Percentiles rank a stretch among this genome's conserved stretches.
Conservation (phyloP, 2,797 vertebrate species). For the Perodicticus potto region DNA sequence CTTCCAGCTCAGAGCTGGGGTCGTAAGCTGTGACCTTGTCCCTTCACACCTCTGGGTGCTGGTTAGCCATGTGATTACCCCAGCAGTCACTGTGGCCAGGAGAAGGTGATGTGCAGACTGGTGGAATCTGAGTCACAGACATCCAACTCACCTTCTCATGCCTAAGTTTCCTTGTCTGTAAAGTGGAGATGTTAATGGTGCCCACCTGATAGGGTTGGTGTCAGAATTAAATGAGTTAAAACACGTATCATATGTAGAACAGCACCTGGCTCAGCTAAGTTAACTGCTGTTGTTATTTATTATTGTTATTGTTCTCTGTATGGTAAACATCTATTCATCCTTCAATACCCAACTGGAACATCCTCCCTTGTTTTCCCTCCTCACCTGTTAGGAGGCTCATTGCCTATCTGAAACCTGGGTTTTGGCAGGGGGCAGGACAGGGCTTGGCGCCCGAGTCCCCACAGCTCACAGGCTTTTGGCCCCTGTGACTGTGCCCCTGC, state of each 20-base stretch:
- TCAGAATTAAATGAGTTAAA: background rate
- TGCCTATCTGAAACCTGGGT: background rate
- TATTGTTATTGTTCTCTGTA: background rate
- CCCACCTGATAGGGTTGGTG: background rate
- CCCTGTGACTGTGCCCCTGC: background rate
- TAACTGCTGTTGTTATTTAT: background rate
- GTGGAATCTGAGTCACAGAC: background rate
- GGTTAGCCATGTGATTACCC: background rate
- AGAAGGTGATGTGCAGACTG: background rate
- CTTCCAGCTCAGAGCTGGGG: background rate
- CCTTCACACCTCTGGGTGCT: too few species aligned
- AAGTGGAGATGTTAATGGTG: background rate
- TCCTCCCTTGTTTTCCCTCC: background rate
- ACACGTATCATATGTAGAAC: accelerated
- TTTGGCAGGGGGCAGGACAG: background rate
- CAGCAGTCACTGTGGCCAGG: background rate
- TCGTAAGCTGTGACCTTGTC: background rate
- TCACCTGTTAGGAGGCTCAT: background rate
- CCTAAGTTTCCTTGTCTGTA: background rate
- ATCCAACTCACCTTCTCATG: background rate
- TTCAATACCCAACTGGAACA: background rate
- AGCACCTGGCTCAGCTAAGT: background rate
- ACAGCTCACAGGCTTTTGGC: background rate
- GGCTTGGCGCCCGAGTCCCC: background rate
- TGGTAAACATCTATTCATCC: background rate